These are phyloP conservation scores for Otolemur crassicaudatus DNA, from an alignment of 2,797 vertebrate genomes.

Conservation along the genomic window DNA sequence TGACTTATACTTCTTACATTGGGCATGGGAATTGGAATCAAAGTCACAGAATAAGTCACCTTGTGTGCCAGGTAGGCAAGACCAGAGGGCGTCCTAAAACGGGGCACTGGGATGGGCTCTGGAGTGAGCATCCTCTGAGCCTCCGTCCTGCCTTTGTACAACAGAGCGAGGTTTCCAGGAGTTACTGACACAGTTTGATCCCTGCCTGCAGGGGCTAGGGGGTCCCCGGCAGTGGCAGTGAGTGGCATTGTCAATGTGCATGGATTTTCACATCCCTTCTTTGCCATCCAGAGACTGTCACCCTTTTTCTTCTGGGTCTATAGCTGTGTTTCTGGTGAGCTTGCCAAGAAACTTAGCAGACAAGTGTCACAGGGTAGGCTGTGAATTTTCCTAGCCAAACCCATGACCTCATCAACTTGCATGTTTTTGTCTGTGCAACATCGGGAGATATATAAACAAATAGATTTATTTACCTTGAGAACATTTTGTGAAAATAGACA, in stretches of 20 bases:
- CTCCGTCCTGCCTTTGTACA: not conserved
- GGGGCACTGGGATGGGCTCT: not conserved
- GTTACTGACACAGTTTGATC: no score
- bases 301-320: not conserved
- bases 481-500: not conserved
- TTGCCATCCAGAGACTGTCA: no score
- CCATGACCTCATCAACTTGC: not conserved
- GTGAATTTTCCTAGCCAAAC: not conserved
- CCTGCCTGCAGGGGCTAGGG: fast-evolving
- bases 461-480: not conserved
- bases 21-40: not conserved
- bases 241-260: fast-evolving
- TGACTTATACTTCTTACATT: no score
- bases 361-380: not conserved
- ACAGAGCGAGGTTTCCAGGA: fast-evolving
- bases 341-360: not conserved
- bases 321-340: not conserved
- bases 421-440: not conserved
- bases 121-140: not conserved
- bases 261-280: not conserved
- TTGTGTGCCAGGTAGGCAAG: not conserved
- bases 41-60: not conserved
- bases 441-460: fast-evolving
- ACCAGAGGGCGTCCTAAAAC: not conserved
- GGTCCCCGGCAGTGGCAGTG: fast-evolving